Percentiles rank a stretch among this genome's conserved stretches.
These are phyloP conservation scores for Gorsachius goisagi DNA, from an alignment of 2,113 vertebrate genomes.

Conservation along the genomic window DNA sequence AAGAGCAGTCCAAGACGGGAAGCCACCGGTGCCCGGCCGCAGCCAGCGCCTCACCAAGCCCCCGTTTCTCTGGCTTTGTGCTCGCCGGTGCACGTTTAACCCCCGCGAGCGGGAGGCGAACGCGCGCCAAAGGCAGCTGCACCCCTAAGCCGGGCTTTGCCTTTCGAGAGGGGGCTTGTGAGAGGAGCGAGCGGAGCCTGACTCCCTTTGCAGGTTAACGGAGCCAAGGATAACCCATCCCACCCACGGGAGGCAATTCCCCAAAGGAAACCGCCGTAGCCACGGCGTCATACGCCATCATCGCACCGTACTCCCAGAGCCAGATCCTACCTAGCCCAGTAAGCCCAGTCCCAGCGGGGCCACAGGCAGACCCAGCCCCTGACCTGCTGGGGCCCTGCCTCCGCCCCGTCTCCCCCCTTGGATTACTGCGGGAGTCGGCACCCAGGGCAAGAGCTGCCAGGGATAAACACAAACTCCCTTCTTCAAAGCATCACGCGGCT, in stretches of 20 bases:
- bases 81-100: rapidly evolving
- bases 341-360: background rate
- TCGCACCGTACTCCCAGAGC: rapidly evolving
- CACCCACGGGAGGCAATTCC: background rate
- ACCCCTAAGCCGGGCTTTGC: background rate
- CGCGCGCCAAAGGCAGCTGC: rapidly evolving
- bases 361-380: rapidly evolving
- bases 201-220: rapidly evolving
- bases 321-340: rapidly evolving
- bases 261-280: rapidly evolving
- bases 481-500: background rate
- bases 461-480: background rate
- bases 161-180: background rate
- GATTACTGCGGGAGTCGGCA: background rate
- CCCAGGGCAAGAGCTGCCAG: background rate
- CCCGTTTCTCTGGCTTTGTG: rapidly evolving
- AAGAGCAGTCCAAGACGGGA: rapidly evolving
- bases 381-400: rapidly evolving
- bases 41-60: background rate
- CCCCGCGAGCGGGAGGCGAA: rapidly evolving
- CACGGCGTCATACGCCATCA: rapidly evolving
- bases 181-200: rapidly evolving
- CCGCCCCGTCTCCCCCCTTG: rapidly evolving
- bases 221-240: rapidly evolving
- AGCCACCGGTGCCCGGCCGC: rapidly evolving